These are phyloP conservation scores for Hydropsyche betteni DNA, from an alignment of 2,888 invertebrate species.

Conservation along the genomic window DNA sequence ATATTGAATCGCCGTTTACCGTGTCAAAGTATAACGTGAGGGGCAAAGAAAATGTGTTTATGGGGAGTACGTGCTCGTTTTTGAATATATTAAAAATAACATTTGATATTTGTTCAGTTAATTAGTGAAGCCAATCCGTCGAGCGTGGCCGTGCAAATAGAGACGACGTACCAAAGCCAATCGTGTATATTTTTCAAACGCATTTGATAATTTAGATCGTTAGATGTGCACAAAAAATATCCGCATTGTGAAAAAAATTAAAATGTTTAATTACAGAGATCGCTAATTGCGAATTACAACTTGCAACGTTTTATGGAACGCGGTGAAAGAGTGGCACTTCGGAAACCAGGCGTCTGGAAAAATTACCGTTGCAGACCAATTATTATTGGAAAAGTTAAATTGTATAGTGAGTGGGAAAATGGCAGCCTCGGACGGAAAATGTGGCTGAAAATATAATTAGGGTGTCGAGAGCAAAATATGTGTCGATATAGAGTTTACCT, in stretches of 20 bases:
- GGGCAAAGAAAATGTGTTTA: conserved; percentile 27
- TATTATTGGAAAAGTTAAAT: conserved; percentile 51
- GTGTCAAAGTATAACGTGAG: conserved; percentile 29
- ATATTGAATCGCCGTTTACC: conserved; percentile 24
- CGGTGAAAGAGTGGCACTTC: conserved; percentile 26
- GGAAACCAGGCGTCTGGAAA: conserved; percentile 39
- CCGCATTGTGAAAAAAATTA: background rate
- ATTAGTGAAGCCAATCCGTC: conserved; percentile 33
- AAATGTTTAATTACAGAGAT: conserved; percentile 19
- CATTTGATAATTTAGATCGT: conserved; percentile 9
- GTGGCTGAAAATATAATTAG: conserved; percentile 43
- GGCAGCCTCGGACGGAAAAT: conserved; percentile 38
- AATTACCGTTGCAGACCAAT: conserved; percentile 51
- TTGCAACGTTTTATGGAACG: conserved; percentile 8
- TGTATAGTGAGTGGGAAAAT: conserved; percentile 39
- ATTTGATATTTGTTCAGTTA: conserved; percentile 35
- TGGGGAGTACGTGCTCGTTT: conserved; percentile 33
- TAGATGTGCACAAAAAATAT: background rate
- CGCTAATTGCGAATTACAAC: conserved; percentile 22
- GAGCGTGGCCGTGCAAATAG: conserved; percentile 22
- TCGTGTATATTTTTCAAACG: background rate
- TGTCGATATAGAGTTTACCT: too few species aligned
- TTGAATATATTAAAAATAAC: conserved; percentile 37
- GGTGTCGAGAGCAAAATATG: background rate
- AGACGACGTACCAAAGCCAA: background rate